Conservation (phyloP, 2,888 invertebrate species). For the Nephrotoma appendiculata region DNA sequence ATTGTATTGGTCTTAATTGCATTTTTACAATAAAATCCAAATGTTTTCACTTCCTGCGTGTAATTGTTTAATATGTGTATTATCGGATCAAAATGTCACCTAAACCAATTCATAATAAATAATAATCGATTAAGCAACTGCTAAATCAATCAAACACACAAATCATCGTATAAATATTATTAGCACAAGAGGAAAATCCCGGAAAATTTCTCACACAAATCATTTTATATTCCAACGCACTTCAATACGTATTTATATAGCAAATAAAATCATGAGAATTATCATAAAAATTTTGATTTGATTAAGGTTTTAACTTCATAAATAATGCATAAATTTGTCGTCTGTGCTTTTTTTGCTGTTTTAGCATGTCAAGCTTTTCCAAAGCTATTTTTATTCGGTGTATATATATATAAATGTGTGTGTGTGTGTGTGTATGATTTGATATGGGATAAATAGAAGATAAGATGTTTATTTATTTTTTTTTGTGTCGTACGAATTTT, state of each 20-base stretch:
- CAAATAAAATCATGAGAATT: neutral
- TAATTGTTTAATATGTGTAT: neutral
- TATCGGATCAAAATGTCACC: neutral
- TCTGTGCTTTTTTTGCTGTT: neutral
- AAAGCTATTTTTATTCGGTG: neutral
- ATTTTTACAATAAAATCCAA: no score
- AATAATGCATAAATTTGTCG: slow-evolving; percentile 1
- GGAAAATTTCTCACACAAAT: neutral
- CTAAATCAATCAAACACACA: neutral
- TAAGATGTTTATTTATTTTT: neutral
- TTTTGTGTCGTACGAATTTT: neutral
- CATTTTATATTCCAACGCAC: neutral
- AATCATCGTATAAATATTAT: neutral
- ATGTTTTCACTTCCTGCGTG: no score
- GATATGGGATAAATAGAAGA: neutral
- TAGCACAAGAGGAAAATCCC: neutral
- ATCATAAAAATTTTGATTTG: neutral
- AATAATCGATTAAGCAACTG: neutral
- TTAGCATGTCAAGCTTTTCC: neutral
- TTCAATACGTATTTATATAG: neutral
- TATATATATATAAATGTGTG: neutral
- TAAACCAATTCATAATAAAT: neutral
- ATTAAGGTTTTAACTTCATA: slow-evolving; percentile 3
- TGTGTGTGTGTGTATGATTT: neutral
- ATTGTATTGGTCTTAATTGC: no score